Conservation (phyloP, 2,113 vertebrate species). For the Apodemus speciosus region DNA sequence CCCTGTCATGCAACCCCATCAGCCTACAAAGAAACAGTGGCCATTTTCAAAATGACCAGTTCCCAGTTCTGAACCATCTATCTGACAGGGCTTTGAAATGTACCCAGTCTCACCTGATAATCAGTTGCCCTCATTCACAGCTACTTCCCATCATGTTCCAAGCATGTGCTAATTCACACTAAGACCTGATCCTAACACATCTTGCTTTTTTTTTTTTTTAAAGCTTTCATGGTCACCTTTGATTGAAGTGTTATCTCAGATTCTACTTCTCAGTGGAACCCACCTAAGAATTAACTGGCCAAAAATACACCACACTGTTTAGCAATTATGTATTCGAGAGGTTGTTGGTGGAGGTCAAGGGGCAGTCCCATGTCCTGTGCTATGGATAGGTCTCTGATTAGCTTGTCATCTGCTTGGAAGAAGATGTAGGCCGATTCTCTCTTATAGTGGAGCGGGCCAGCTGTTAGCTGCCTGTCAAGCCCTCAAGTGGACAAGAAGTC, state of each 20-base stretch:
- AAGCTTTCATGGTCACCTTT: slow-evolving; percentile 76
- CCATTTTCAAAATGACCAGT: slow-evolving; percentile 65
- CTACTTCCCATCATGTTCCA: background rate
- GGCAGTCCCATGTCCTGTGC: slow-evolving; percentile 81
- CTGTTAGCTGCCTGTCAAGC: slow-evolving; percentile 99
- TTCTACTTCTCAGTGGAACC: slow-evolving; percentile 79
- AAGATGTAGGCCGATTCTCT: slow-evolving; percentile 89
- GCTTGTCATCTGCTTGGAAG: slow-evolving; percentile 88
- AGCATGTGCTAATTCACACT: slow-evolving; percentile 58
- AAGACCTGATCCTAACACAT: slow-evolving; percentile 76
- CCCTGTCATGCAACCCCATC: slow-evolving; percentile 3
- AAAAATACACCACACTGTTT: slow-evolving; percentile 82
- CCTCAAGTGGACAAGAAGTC: slow-evolving; percentile 96
- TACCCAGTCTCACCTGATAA: slow-evolving; percentile 22
- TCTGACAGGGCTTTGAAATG: slow-evolving; percentile 67
- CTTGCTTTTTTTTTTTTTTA: slow-evolving; percentile 62
- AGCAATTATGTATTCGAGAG: slow-evolving; percentile 80
- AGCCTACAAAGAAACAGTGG: slow-evolving; percentile 61
- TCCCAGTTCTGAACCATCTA: slow-evolving; percentile 62
- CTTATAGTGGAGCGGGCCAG: slow-evolving; percentile 91
- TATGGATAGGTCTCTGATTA: slow-evolving; percentile 86
- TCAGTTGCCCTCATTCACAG: slow-evolving; percentile 51
- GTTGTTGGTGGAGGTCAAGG: slow-evolving; percentile 87
- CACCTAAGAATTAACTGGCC: slow-evolving; percentile 82
- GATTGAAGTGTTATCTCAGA: slow-evolving; percentile 79